A percentile compares a stretch with the other conserved stretches of the same genome.
Conservation (phyloP, 2,113 vertebrate genomes). For the Charina bottae region DNA sequence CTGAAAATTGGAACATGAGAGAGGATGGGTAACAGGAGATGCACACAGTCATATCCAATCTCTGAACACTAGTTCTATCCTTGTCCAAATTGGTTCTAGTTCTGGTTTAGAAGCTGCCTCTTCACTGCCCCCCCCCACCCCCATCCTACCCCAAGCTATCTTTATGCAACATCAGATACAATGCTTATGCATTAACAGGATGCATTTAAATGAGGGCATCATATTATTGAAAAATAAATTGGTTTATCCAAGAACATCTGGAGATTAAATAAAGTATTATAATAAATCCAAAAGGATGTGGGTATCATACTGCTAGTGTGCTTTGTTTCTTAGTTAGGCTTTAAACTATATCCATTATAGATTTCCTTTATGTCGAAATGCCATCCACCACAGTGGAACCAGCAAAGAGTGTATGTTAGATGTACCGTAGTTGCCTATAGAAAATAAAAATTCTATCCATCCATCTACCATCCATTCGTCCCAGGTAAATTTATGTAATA, state of each 20-base stretch:
- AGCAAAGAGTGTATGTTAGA: neutral
- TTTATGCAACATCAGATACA: neutral
- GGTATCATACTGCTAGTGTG: neutral
- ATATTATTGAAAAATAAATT: conserved; percentile 2
- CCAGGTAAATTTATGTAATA: neutral
- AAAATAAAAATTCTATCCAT: neutral
- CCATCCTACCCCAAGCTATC: neutral
- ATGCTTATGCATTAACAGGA: neutral
- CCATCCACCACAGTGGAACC: neutral
- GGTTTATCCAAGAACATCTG: neutral
- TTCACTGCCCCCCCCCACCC: neutral
- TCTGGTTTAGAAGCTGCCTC: no score
- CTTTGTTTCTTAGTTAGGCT: neutral
- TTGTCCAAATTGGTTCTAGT: neutral
- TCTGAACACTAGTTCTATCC: neutral
- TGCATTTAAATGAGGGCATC: neutral
- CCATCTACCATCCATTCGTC: neutral
- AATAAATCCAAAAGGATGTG: neutral
- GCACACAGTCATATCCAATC: neutral
- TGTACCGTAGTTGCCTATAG: neutral
- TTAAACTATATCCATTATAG: neutral
- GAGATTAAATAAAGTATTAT: neutral
- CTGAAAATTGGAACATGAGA: neutral
- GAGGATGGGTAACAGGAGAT: no score
- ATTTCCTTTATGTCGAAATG: neutral